Conservation (phyloP, 2,888 invertebrate species). For the Phrixothrix hirtus region DNA sequence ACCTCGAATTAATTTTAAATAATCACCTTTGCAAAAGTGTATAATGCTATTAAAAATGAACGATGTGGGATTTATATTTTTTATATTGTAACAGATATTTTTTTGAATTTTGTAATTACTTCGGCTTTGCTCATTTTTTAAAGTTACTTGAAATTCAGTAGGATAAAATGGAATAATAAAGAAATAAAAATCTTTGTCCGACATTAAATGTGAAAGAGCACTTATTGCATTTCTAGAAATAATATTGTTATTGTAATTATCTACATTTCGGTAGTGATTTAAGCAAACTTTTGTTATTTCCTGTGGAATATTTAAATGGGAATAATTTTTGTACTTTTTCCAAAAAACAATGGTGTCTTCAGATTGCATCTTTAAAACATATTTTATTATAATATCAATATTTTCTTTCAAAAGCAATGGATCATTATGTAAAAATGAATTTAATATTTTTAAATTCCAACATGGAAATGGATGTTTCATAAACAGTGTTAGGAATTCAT, state of each 20-base stretch:
- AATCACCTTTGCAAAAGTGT: conserved; percentile 14
- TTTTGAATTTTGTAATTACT: conserved; percentile 3
- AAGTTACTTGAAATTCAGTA: conserved; percentile 1
- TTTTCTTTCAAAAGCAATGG: not conserved
- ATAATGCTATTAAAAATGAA: conserved; percentile 10
- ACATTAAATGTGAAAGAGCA: conserved; percentile 3
- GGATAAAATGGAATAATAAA: conserved; percentile 5
- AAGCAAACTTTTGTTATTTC: not conserved
- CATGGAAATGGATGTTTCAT: too few relatives aligned
- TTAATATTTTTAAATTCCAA: not conserved
- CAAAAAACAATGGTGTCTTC: not conserved
- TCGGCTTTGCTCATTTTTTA: conserved; percentile 1
- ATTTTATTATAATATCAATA: not conserved
- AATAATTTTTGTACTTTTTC: not conserved
- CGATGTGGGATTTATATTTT: conserved; percentile 12
- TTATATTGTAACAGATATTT: conserved; percentile 6
- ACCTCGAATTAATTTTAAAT: conserved; percentile 8
- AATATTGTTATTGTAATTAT: not conserved
- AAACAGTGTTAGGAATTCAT: too few relatives aligned
- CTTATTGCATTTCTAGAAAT: not conserved
- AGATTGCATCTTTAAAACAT: not conserved
- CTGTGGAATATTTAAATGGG: conserved; percentile 3
- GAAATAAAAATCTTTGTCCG: not conserved
- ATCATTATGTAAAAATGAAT: not conserved
- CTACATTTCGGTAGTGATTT: not conserved